Evolutionary conservation across 2,113 vertebrate species (phyloP).

Genomic region (Mungos mungo): DNA sequence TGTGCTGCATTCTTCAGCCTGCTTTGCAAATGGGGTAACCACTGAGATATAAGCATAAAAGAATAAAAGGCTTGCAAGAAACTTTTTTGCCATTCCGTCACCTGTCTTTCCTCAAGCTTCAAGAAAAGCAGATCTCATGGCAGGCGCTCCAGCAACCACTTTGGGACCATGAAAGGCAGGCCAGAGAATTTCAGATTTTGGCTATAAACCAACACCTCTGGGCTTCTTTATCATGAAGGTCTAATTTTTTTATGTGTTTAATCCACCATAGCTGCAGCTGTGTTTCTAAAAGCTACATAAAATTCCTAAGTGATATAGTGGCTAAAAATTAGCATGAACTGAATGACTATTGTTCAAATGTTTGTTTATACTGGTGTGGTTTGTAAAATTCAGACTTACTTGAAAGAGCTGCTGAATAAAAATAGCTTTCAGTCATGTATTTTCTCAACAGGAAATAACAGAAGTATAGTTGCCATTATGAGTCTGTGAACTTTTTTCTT

Average conservation of each 20-base stretch:
- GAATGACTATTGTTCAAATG: neutral
- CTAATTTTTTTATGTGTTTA: neutral
- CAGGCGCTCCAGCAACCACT: neutral
- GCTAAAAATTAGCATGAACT: neutral
- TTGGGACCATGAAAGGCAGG: neutral
- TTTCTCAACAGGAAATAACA: slow-evolving; percentile 29
- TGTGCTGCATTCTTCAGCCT: neutral
- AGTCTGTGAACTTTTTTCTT: neutral
- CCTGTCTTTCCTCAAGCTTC: neutral
- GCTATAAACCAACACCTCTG: neutral
- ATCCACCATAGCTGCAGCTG: neutral
- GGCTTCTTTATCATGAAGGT: neutral
- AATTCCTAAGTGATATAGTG: neutral
- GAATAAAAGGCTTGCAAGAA: neutral
- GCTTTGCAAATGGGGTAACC: neutral
- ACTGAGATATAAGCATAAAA: neutral
- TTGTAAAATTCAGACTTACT: slow-evolving; percentile 15
- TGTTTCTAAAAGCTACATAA: neutral
- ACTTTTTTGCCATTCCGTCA: neutral
- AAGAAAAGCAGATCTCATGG: neutral
- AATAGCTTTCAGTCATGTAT: neutral
- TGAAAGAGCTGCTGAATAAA: slow-evolving; percentile 44
- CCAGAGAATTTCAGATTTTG: neutral
- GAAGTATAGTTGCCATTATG: neutral
- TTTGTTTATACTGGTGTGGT: neutral